Evolutionary conservation across 2,797 vertebrate genomes (phyloP), one percentile per base, ranked within the genome.

Genomic region (Harpagifer antarcticus): DNA sequence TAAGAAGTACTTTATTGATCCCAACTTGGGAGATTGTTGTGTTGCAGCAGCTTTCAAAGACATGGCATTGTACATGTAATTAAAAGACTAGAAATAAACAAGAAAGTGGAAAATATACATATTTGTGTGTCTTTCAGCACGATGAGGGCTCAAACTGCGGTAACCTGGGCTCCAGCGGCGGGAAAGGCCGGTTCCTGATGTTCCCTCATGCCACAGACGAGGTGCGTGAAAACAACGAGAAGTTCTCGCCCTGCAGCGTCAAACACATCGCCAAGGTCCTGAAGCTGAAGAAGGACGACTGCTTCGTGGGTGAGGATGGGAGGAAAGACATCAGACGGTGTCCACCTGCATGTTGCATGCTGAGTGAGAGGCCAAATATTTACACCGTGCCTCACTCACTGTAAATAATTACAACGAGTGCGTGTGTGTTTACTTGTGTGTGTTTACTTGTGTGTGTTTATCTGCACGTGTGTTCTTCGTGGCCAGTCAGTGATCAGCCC

Each of bases 141-240:
- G 96, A 97, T 31, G 92, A 95, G 69, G 94, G 86, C 48, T 40
- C 74, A 3, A 87, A 95, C 63, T 96, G 96, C 14, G 93, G 93
- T 4, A 68, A 79, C 45, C 89, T 94, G 0, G 91, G 88, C 15
- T 89, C 93, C 3, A 56, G 67, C 0, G 84, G 72, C 1, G 91
- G 88, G 1, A 90, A 94, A 73, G 96, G 96, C 59, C 91, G 93
- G 49, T 96, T 93, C 87, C 89, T 97, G 88, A 97, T 97, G 96
- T 97, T 95, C 70, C 95, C 94, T 55, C 84, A 95, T 0, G 96
- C 96, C 77, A 87, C 93, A 0, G 84, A 94, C 0, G 91, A 92
- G 47, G 77, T 92, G n/a, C 93, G 91, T 27, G 94, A 95, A 72
- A 97, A 97, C 92, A 96, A 94, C 0, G 91, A 95, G 9, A 95